Conservation (phyloP, 30 jellyfish, hydroid and myxozoan genomes). For the Pelagia noctiluca region DNA sequence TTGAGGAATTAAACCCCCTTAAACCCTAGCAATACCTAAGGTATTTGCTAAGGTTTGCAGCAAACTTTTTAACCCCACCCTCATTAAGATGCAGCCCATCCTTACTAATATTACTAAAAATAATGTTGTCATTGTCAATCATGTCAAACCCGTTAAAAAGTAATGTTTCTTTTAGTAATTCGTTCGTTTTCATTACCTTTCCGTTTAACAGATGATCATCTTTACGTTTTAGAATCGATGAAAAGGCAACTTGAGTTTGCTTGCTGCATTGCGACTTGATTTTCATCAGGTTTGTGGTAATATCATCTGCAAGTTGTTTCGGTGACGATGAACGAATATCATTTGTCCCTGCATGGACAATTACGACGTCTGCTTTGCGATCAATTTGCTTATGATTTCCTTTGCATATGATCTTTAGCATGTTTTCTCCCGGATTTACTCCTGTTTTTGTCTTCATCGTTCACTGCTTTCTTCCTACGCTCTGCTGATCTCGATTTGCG, state of each 20-base stretch:
- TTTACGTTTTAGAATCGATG: constrained; percentile 9
- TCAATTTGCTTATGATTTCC: too few species aligned
- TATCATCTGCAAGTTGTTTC: constrained; percentile 5
- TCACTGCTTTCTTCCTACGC: too few species aligned
- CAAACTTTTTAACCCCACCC: background rate
- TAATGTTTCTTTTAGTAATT: constrained; percentile 11
- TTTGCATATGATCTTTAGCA: too few species aligned
- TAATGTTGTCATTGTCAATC: background rate
- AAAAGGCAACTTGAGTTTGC: background rate
- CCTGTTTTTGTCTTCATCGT: too few species aligned
- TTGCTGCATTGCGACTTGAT: constrained; percentile 13
- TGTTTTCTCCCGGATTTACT: too few species aligned
- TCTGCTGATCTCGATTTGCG: too few species aligned
- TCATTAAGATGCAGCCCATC: background rate
- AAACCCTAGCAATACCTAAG: background rate
- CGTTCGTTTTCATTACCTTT: background rate
- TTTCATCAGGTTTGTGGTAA: constrained; percentile 1
- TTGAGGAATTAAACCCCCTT: background rate
- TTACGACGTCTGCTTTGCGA: background rate
- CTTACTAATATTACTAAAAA: background rate
- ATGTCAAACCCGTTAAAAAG: background rate
- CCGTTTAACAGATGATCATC: background rate
- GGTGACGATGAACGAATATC: constrained; percentile 34
- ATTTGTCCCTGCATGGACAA: constrained; percentile 46
- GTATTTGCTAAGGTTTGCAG: background rate